Base-by-base conservation (phyloP, 2,797 vertebrate species). In the Hoplostethus mediterraneus region DNA sequence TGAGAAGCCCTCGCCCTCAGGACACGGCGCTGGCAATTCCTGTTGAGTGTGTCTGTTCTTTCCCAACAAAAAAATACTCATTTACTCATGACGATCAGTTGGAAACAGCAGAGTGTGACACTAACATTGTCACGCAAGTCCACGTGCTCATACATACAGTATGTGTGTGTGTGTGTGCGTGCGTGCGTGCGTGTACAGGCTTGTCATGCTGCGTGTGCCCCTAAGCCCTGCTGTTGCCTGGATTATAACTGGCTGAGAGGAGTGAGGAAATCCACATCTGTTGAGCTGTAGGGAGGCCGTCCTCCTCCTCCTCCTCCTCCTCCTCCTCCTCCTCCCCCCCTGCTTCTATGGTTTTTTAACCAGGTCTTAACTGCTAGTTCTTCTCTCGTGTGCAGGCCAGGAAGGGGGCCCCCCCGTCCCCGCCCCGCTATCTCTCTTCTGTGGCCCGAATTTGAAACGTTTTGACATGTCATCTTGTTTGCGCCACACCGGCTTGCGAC, bases 201-300 rank as follows among this genome's bases (percentile, higher is more conserved):
- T 69, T 69, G 53, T 71, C 44, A 7, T 53, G 42, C 57, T 73
- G 25, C 9, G 40, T 61, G 77, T 67, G 40, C 70, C 81, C 52
- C 16, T 3, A 1, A 75, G 67, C 53, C 36, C 12, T 14, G 13
- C 36, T 68, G 71, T 73, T 59, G 47, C 44, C 63, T 78, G 33
- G 51, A 72, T 63, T 77, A 47, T 61, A 49, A 86, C 57, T 77
- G 63, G 70, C 68, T 69, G 61, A 62, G 73, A 87, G 25, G 17
- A 79, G 63, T 84, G 75, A 81, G 61, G 64, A 77, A 80, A 84
- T 85, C 56, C 80, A 85, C 82, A 83, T 85, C 81, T 91, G 86
- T 84, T 71, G 59, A 74, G 61, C 82, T 61, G 52, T 63, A 75
- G 64, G 61, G 54, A 57, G 58, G 47, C 44, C 6, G 0, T 61